Conservation (phyloP, 2,888 invertebrate genomes). For the Spodoptera littoralis region DNA sequence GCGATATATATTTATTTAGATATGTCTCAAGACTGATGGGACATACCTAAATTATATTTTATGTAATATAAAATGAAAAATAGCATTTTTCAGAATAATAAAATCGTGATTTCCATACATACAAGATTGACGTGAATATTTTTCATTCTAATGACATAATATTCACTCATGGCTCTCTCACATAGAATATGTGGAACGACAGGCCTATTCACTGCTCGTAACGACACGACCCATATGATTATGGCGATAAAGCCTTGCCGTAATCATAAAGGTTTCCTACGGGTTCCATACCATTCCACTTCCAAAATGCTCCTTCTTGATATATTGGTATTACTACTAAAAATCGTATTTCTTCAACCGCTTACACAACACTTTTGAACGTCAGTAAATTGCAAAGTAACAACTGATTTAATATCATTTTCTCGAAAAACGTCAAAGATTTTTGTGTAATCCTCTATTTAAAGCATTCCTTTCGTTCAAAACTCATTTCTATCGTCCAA, state of each 20-base stretch:
- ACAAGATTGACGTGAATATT: too few relatives aligned
- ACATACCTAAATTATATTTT: too few relatives aligned
- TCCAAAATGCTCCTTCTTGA: background rate
- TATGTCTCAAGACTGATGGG: too few relatives aligned
- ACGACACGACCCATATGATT: slow-evolving; percentile 7
- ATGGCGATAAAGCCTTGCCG: background rate
- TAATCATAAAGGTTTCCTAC: slow-evolving; percentile 8
- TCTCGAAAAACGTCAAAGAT: slow-evolving; percentile 6
- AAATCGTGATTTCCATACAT: too few relatives aligned
- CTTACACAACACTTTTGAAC: background rate
- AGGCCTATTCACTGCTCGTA: slow-evolving; percentile 1
- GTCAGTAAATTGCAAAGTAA: slow-evolving; percentile 12
- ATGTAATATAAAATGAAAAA: too few relatives aligned
- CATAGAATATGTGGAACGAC: slow-evolving; percentile 4
- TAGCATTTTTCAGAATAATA: too few relatives aligned
- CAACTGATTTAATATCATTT: slow-evolving; percentile 16
- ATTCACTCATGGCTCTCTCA: slow-evolving; percentile 6
- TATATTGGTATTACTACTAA: background rate
- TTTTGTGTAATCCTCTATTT: slow-evolving; percentile 23
- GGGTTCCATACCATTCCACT: background rate
- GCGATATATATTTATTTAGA: too few relatives aligned
- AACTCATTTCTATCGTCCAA: slow-evolving; percentile 33
- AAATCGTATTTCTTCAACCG: background rate
- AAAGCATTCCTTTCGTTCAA: slow-evolving; percentile 16
- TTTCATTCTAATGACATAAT: slow-evolving; percentile 3